Percentiles rank a stretch among this genome's conserved stretches.
Evolutionary conservation across 2,113 vertebrate species (phyloP).

Genomic region (Varanus salvator): DNA sequence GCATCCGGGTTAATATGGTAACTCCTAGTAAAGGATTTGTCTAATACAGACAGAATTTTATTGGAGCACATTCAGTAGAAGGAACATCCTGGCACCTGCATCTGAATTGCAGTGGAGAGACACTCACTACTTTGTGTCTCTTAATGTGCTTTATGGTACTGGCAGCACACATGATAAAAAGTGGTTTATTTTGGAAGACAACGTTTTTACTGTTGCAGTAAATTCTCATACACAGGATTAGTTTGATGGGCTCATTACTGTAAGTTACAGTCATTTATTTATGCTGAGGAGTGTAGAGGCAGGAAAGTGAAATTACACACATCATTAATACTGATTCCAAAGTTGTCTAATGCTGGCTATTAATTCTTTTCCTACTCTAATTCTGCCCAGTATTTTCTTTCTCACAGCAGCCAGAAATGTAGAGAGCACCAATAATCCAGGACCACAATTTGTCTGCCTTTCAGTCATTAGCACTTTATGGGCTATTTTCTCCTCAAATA

Average conservation of each 20-base stretch:
- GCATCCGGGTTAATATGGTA: not conserved
- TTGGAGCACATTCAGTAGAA: not conserved
- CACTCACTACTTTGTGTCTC: constrained; percentile 27
- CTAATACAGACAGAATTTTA: constrained; percentile 10
- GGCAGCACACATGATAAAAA: not conserved
- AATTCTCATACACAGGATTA: not conserved
- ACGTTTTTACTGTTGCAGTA: constrained; percentile 12
- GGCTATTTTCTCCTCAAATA: not conserved
- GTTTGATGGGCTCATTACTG: constrained; percentile 23
- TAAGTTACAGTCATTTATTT: constrained; percentile 26
- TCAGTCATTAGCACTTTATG: not conserved
- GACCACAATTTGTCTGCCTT: not conserved
- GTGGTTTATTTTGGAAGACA: constrained; percentile 30
- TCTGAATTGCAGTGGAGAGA: constrained; percentile 21
- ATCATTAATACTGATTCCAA: constrained; percentile 23
- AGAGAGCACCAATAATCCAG: not conserved
- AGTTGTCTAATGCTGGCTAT: constrained; percentile 8
- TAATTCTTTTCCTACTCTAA: not conserved
- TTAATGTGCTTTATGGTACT: not conserved
- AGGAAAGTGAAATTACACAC: constrained; percentile 33
- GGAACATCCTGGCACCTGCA: constrained; percentile 34
- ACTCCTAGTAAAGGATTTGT: constrained; percentile 22
- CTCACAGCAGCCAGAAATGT: not conserved
- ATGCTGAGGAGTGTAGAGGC: constrained; percentile 14
- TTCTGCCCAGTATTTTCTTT: not conserved